Evolutionary conservation across 2,797 vertebrate genomes (phyloP), one percentile per base, ranked within the genome.

Genomic region (Neosilurus hyrtlii): DNA sequence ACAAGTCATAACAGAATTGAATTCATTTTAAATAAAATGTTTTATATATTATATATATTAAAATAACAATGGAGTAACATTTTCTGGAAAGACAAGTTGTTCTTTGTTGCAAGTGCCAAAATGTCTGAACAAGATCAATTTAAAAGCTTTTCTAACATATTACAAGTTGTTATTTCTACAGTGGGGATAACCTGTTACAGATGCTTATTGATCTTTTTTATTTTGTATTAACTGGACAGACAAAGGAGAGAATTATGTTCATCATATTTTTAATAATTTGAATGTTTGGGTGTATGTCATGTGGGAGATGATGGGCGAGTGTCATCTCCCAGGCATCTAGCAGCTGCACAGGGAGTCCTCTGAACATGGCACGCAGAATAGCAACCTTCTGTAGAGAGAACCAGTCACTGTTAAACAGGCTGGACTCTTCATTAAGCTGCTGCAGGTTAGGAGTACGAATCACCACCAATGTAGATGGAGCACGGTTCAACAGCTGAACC

Each of bases 291-390:
- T 99, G 97, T 80, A 99, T 92, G 49, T 94, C 94, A 82, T 99
- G 97, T 1, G 97, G 96, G 35, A 95, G 93, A 88, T 94, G 93
- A 88, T 73, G 70, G n/a, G 70, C 51, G n/a, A 72, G 82, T 0
- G 93, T 97, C 97, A 99, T 99, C 84, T 99, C 96, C 97, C 98
- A 99, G 73, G 98, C 97, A 71, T 99, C 98, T 80, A 99, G 94
- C 85, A 99, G 91, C 81, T 95, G 91, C 16, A 99, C 95, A 6
- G 94, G 92, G 85, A 98, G 89, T 37, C 95, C 95, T 86, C 93
- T 95, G 92, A 99, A 99, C 97, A 99, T 99, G 90, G 94, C 93
- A 85, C 96, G 94, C 79, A 99, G 96, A 86, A 98, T 89, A 62
- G 86, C 80, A 83, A 99, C 95, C 6, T 96, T 94, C 89, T 99